A percentile compares a stretch with the other conserved stretches of the same genome.
Evolutionary conservation across 2,113 vertebrate genomes (phyloP).

Genomic region (Microtus montanus): DNA sequence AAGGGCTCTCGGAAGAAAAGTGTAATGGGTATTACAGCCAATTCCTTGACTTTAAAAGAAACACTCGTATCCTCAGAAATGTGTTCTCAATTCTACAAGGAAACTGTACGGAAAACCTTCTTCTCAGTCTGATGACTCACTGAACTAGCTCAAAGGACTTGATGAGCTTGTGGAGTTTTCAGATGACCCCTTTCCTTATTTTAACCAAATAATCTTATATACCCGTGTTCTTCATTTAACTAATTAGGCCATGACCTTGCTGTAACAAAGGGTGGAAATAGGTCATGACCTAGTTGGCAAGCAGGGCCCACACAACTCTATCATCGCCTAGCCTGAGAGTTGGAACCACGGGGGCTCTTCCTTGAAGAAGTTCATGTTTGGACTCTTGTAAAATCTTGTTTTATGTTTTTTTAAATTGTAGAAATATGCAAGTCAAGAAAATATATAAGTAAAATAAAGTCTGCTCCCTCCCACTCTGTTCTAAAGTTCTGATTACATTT

Average conservation of each 20-base stretch:
- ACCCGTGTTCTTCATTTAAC: constrained; percentile 31
- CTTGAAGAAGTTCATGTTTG: background rate
- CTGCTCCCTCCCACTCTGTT: background rate
- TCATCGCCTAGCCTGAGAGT: background rate
- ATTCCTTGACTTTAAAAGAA: background rate
- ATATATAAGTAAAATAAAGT: background rate
- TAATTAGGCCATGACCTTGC: constrained; percentile 51
- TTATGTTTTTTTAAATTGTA: background rate
- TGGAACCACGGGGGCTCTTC: background rate
- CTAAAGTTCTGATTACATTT: background rate
- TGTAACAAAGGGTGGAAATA: background rate
- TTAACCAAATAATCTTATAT: background rate
- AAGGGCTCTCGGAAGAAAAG: background rate
- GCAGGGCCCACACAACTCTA: background rate
- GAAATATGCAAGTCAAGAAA: background rate
- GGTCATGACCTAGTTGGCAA: background rate
- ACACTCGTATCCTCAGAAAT: background rate
- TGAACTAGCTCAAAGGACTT: background rate
- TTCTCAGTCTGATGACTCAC: background rate
- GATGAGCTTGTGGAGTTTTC: background rate
- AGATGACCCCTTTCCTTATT: background rate
- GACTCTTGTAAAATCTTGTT: background rate
- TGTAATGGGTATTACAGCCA: background rate
- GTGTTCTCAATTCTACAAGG: background rate
- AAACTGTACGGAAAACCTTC: background rate